Base-by-base conservation (phyloP, 1,140 invertebrate genomes). In the Phenacoccus solenopsis region DNA sequence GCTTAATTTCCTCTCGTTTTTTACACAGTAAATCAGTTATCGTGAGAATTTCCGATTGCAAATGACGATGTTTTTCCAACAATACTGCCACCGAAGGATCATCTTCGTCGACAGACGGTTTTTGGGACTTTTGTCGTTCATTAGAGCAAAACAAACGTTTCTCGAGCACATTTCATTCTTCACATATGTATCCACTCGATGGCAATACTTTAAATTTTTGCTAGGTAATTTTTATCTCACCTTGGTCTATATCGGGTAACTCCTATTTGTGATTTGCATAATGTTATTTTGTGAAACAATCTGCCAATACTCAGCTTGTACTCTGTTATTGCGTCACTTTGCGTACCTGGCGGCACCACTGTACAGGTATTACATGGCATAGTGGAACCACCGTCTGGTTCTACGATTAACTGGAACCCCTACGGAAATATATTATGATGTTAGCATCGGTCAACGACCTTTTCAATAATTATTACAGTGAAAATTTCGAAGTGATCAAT, bases 201-300 rank as follows among this genome's bases (percentile, higher is more conserved):
- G 30, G 30, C 30, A 32, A 13, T 32, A 13, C 30, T 32, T 32
- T 32, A 7, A 32, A 7, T 5, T 13, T 32, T 32, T 32, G 30
- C 13, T 5, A 7, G 13, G 13, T 32, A 32, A 32, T 32, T 71
- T 71, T 70, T 71, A 73, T 74, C 75, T 80, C 80, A 94, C 92
- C 91, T 89, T 57, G 95, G 94, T 75, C 91, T 84, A 76, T 96
- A 97, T 77, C 93, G 84, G 0, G 92, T 97, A 2, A 97, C 93
- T 5, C 90, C 93, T 74, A 97, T 96, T 32, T 88, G 89, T 61
- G 89, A 90, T 13, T 88, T 93, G 71, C 83, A 84, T 0, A 96
- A 78, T 0, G 87, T 87, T 72, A 98, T 87, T 77, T 90, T 91
- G 78, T 98, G 96, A 82, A 97, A 98, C 75, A 98, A 90, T 71